Percentiles rank a stretch among this genome's conserved stretches.
Conservation (phyloP, 2,888 invertebrate genomes). For the Mechanitis messenoides region DNA sequence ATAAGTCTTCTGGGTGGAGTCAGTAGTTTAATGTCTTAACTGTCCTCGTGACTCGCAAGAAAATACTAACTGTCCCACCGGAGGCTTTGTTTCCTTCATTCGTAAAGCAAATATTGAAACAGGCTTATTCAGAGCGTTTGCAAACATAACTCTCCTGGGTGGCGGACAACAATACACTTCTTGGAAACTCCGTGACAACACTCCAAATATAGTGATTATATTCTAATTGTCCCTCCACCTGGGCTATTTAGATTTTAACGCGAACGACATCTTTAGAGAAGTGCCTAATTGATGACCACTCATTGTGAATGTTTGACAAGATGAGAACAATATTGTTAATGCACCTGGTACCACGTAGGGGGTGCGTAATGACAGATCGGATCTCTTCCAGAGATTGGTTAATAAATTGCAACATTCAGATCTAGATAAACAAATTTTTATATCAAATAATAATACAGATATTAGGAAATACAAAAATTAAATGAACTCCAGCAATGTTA, state of each 20-base stretch:
- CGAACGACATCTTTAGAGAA: conserved; percentile 58
- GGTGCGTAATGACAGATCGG: not conserved
- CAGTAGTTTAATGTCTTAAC: conserved; percentile 39
- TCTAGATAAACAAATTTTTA: no score
- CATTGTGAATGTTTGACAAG: conserved; percentile 26
- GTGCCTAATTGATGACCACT: conserved; percentile 32
- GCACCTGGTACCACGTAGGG: conserved; percentile 9
- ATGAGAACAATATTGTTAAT: conserved; percentile 19
- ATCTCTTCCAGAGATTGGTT: not conserved
- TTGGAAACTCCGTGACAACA: conserved; percentile 69
- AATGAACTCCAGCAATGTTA: no score
- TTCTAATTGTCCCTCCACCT: conserved; percentile 71
- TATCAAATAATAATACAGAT: no score
- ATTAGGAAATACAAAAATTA: no score
- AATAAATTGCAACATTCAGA: not conserved
- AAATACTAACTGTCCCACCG: conserved; percentile 67
- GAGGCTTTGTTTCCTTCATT: conserved; percentile 72
- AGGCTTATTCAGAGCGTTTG: conserved; percentile 66
- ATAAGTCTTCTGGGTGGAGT: conserved; percentile 24
- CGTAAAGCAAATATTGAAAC: conserved; percentile 72
- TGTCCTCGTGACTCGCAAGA: conserved; percentile 52
- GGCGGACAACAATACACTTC: conserved; percentile 66
- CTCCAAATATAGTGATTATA: conserved; percentile 72
- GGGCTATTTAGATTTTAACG: conserved; percentile 67
- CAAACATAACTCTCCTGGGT: conserved; percentile 71